phyloP scores from a whole-genome alignment of 2,797 vertebrate genomes.

The Dryobates pubescens region DNA sequence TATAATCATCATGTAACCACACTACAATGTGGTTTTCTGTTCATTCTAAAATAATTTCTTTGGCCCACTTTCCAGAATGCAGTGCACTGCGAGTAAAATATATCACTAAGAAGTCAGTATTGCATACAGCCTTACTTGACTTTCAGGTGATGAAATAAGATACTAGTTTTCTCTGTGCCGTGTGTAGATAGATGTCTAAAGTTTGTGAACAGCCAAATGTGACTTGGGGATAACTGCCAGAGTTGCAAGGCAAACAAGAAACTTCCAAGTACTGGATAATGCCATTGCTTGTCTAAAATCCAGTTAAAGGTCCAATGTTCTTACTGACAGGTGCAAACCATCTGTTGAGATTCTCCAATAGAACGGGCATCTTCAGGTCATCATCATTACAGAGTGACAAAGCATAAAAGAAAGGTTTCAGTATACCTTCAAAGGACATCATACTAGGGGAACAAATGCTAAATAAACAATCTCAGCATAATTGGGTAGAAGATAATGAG shows the following conservation, averaged over 20 bases:
- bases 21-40: neutral
- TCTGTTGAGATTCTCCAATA: neutral
- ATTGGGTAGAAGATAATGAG: neutral
- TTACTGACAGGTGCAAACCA: neutral
- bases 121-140: neutral
- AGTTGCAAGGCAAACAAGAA: conserved; percentile 31
- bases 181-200: neutral
- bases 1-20: neutral
- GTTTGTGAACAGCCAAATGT: conserved; percentile 29
- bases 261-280: neutral
- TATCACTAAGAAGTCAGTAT: neutral
- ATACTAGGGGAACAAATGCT: neutral
- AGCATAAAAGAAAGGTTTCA: neutral
- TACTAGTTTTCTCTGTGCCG: neutral
- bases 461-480: neutral
- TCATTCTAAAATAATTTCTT: neutral
- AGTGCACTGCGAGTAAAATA: neutral
- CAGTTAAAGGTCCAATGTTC: neutral
- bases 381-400: neutral
- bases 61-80: neutral
- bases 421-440: neutral
- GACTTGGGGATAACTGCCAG: conserved; percentile 25
- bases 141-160: conserved; percentile 54
- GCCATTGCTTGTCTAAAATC: conserved; percentile 26
- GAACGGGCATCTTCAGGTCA: neutral